Evolutionary conservation across 2,797 vertebrate genomes (phyloP).

Genomic region (Gambelia wislizenii): DNA sequence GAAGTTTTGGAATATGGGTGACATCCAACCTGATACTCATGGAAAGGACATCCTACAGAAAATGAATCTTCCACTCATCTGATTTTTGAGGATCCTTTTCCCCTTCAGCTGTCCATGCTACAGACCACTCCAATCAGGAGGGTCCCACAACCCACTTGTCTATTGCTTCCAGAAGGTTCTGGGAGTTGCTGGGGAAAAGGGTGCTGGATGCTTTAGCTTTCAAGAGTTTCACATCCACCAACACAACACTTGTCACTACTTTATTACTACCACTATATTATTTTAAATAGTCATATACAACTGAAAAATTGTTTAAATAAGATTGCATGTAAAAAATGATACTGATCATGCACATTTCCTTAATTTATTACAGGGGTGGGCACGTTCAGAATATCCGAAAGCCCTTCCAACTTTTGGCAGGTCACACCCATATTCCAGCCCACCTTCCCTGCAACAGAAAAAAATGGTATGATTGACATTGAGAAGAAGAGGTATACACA

Average conservation of each 20-base stretch:
- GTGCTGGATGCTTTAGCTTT: not conserved
- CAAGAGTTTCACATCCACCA: not conserved
- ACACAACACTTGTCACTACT: not conserved
- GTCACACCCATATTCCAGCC: no score
- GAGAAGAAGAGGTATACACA: no score
- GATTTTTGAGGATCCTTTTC: not conserved
- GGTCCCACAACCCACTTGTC: not conserved
- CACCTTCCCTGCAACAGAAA: no score
- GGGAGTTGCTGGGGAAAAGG: not conserved
- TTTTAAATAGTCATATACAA: not conserved
- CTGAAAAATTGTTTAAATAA: no score
- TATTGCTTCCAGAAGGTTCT: not conserved
- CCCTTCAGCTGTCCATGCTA: not conserved
- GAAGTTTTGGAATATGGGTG: not conserved
- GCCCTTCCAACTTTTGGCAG: no score
- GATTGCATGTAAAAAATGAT: not conserved
- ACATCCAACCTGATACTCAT: not conserved
- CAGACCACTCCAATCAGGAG: not conserved
- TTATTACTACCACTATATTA: not conserved
- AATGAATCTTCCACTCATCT: not conserved
- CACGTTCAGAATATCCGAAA: no score
- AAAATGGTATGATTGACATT: no score
- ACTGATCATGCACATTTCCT: not conserved
- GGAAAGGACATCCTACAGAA: not conserved
- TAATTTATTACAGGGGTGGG: not conserved